Evolutionary conservation across 2,113 vertebrate genomes (phyloP).

Genomic region (Microcebus griseorufus): DNA sequence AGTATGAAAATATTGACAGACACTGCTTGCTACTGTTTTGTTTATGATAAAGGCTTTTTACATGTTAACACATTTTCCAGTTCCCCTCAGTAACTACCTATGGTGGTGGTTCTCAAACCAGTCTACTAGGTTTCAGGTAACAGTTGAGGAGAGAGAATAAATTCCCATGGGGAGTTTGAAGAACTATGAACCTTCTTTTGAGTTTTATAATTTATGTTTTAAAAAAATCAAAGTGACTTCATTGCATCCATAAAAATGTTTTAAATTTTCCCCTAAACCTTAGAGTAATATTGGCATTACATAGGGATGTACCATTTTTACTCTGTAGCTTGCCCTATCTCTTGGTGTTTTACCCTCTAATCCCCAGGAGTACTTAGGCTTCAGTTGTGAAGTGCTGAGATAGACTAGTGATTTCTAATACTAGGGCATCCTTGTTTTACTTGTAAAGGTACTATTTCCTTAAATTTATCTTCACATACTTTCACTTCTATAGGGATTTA

Average conservation of each 20-base stretch:
- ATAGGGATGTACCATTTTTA: not conserved
- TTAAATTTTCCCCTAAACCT: not conserved
- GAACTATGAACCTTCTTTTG: not conserved
- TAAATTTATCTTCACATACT: not conserved
- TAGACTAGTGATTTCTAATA: not conserved
- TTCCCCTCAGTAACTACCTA: not conserved
- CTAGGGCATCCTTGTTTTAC: not conserved
- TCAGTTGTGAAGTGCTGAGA: not conserved
- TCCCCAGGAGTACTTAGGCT: fast-evolving
- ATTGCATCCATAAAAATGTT: not conserved
- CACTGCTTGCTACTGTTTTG: fast-evolving
- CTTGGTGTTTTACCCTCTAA: not conserved
- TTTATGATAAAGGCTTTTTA: not conserved
- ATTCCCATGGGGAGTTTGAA: not conserved
- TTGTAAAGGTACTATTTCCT: not conserved
- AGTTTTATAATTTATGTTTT: not conserved
- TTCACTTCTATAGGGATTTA: not conserved
- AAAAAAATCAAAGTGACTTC: not conserved
- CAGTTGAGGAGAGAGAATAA: not conserved
- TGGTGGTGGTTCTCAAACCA: not conserved
- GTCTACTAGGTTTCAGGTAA: not conserved
- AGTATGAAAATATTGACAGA: conserved; percentile 67
- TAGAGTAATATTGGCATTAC: not conserved
- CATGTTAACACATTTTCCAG: not conserved
- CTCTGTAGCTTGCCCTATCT: not conserved